Base-by-base conservation (phyloP, 2,888 invertebrate genomes). In the Callosobruchus maculatus region DNA sequence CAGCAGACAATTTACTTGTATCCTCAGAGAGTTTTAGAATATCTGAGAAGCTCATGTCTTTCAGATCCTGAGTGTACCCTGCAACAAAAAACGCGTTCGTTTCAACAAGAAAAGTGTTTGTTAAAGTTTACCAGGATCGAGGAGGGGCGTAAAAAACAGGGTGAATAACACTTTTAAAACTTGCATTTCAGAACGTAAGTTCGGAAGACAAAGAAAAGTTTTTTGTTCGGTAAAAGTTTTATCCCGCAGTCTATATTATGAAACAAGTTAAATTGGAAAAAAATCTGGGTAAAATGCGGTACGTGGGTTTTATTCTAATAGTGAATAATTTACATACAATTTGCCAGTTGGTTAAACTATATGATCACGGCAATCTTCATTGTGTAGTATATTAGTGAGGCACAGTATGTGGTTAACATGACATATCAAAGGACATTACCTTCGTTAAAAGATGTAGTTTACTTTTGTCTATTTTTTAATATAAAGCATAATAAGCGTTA, bases 41-140 rank as follows among this genome's bases (percentile, higher is more conserved):
- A n/a, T 77, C 74, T 2, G 68, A n/a, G n/a, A 73, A 68, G 22
- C 68, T 72, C 18, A 78, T 67, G 70, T 78, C 78, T 31, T 78
- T 77, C 18, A 78, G 21, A 71, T 78, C 78, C 72, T 78, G 76
- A 13, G 71, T 0, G n/a, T 13, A 67, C 5, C n/a, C 76, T 76
- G 21, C 21, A 73, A 74, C n/a, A n/a, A 18, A 73, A 68, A 68
- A 20, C 7, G 68, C 21, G 9, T 20, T 68, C 18, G 1, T 49
- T 13, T 49, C 13, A 49, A 49, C 13, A 49, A 49, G 49, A 49
- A 49, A 49, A 49, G 4, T 7, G 13, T 49, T 49, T 18, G 9
- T 49, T 13, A 49, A 49, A 49, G 49, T 49, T 49, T 49, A 49
- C 49, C 49, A 49, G 49, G 49, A 49, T 49, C 49, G 49, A 18